These are phyloP conservation scores for Nerophis ophidion DNA, from an alignment of 2,113 vertebrate genomes.

Conservation along the genomic window DNA sequence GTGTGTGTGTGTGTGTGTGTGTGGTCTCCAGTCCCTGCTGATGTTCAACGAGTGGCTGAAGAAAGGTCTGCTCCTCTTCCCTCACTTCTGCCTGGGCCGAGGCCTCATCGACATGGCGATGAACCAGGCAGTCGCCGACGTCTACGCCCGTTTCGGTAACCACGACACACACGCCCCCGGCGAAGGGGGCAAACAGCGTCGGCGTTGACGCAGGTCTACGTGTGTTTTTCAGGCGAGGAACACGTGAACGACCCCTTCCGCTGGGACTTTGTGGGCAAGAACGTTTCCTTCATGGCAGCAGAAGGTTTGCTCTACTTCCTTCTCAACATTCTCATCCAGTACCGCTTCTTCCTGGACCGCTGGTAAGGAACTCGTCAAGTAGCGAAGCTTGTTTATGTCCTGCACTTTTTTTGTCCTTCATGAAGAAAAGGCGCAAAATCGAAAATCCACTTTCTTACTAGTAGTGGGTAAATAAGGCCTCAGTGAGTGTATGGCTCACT, in stretches of 20 bases:
- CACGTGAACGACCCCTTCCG: slow-evolving; percentile 77
- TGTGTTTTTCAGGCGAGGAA: slow-evolving; percentile 78
- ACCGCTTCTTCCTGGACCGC: slow-evolving; percentile 74
- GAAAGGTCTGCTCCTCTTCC: slow-evolving; percentile 84
- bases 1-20: slow-evolving; percentile 2
- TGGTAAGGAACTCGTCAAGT: slow-evolving; percentile 69
- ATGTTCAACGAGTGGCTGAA: slow-evolving; percentile 83
- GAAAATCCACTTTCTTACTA: no score
- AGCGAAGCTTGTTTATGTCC: no score
- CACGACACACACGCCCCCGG: not conserved
- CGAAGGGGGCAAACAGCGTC: not conserved
- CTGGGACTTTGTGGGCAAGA: slow-evolving; percentile 91
- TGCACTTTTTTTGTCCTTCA: no score
- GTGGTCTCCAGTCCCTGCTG: slow-evolving; percentile 72
- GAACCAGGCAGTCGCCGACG: slow-evolving; percentile 92
- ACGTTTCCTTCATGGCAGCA: slow-evolving; percentile 82
- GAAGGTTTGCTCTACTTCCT: slow-evolving; percentile 84
- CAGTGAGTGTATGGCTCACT: no score
- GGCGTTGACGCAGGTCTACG: no score
- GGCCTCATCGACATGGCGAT: slow-evolving; percentile 93
- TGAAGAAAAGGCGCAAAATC: no score
- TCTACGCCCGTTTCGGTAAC: slow-evolving; percentile 91
- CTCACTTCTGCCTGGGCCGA: slow-evolving; percentile 95
- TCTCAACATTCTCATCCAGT: slow-evolving; percentile 85
- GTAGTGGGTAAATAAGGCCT: no score